phyloP scores from a whole-genome alignment of 2,888 invertebrate genomes.

The Drosophila barbarae region DNA sequence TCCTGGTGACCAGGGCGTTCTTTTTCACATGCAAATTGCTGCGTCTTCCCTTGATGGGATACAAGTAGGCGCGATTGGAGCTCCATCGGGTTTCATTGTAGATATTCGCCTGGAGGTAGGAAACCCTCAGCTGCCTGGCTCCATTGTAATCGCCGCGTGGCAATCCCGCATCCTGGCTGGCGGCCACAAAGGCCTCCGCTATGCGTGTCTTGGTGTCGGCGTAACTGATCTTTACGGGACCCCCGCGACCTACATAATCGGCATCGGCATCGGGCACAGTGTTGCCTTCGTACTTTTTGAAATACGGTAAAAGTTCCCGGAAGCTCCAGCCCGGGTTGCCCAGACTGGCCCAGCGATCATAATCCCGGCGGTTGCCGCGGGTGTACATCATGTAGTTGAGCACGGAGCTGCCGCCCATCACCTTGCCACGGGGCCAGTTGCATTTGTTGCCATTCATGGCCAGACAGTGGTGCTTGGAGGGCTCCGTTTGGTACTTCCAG shows the following conservation, averaged over 20 bases:
- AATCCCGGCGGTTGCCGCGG: slow-evolving; percentile 85
- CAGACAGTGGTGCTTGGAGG: slow-evolving; percentile 85
- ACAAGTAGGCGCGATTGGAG: slow-evolving; percentile 83
- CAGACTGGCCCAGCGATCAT: slow-evolving; percentile 86
- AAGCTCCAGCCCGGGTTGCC: slow-evolving; percentile 89
- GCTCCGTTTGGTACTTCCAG: slow-evolving; percentile 90
- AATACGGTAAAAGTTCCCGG: slow-evolving; percentile 86
- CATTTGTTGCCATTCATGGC: slow-evolving; percentile 87
- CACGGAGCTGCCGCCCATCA: slow-evolving; percentile 81
- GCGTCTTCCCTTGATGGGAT: slow-evolving; percentile 80
- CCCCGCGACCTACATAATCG: slow-evolving; percentile 79
- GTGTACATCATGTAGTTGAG: slow-evolving; percentile 88
- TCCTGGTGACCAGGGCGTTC: slow-evolving; percentile 81
- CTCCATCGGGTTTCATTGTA: slow-evolving; percentile 82
- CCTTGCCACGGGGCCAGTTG: slow-evolving; percentile 89
- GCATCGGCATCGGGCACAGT: slow-evolving; percentile 81
- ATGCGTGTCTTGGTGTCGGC: slow-evolving; percentile 81
- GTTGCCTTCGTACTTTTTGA: slow-evolving; percentile 87
- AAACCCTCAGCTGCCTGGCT: slow-evolving; percentile 82
- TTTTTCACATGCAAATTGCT: slow-evolving; percentile 82
- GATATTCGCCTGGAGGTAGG: slow-evolving; percentile 83
- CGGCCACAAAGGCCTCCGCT: slow-evolving; percentile 83
- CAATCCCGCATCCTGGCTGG: slow-evolving; percentile 83
- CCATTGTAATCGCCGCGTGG: slow-evolving; percentile 85
- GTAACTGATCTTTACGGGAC: slow-evolving; percentile 82